Evolutionary conservation across 2,113 vertebrate species (phyloP).

Genomic region (Indri indri): DNA sequence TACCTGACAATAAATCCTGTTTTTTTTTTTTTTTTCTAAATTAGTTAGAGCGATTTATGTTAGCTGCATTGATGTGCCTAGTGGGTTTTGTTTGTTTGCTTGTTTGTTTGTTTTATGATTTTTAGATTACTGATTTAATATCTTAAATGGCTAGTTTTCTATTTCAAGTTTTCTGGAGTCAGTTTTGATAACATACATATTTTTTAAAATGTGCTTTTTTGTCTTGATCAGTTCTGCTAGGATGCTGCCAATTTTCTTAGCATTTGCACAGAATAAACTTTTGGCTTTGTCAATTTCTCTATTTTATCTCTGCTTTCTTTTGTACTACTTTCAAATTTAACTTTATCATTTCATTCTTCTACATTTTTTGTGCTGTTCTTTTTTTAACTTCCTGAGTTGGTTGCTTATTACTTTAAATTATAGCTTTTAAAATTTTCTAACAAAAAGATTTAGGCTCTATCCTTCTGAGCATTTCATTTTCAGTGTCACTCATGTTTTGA

Average conservation of each 20-base stretch:
- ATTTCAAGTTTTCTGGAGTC: neutral
- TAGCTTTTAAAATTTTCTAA: neutral
- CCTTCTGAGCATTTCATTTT: neutral
- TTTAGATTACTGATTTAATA: neutral
- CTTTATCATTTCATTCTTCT: neutral
- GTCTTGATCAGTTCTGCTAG: neutral
- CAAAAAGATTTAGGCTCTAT: neutral
- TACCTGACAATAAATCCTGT: neutral
- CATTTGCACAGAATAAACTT: neutral
- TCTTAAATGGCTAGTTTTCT: neutral
- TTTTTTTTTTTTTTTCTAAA: neutral
- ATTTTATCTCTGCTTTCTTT: neutral
- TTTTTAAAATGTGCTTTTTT: neutral
- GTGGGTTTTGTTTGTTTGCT: neutral
- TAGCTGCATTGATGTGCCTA: neutral
- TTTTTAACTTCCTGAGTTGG: neutral
- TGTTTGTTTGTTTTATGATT: neutral
- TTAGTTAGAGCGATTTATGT: neutral
- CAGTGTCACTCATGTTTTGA: neutral
- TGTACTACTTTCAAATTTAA: neutral
- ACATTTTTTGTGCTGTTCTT: neutral
- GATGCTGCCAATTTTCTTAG: neutral
- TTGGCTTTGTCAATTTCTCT: neutral
- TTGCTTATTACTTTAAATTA: neutral
- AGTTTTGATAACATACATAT: neutral